Evolutionary conservation across 2,113 vertebrate genomes (phyloP).

Genomic region (Phaethon lepturus): DNA sequence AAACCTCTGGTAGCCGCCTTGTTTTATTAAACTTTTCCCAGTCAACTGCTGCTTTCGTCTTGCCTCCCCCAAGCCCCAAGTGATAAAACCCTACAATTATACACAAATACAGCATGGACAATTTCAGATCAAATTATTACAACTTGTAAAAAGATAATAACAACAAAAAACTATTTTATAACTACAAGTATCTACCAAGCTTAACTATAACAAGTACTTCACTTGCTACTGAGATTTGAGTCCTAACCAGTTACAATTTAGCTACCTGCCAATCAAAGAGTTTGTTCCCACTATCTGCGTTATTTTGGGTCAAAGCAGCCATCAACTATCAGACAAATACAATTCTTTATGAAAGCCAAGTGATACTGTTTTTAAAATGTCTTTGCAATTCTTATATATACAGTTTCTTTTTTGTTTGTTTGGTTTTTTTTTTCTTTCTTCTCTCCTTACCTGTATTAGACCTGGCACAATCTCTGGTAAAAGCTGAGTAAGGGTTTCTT

Average conservation of each 20-base stretch:
- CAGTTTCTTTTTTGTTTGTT: neutral
- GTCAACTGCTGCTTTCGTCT: neutral
- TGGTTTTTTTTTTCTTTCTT: neutral
- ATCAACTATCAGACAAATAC: neutral
- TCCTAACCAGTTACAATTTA: neutral
- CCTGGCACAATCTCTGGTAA: constrained; percentile 95
- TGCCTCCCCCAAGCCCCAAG: neutral
- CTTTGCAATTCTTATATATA: neutral
- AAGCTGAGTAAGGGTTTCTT: constrained; percentile 85
- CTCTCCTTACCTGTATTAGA: constrained; percentile 85
- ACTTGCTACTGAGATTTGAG: neutral
- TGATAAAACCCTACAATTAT: neutral
- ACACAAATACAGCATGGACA: neutral
- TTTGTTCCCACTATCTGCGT: neutral
- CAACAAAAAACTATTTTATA: neutral
- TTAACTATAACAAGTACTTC: neutral
- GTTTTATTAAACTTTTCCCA: neutral
- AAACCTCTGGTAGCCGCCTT: neutral
- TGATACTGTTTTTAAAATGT: neutral
- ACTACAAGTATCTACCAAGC: neutral
- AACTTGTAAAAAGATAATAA: neutral
- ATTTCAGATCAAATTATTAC: neutral
- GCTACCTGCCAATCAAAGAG: neutral
- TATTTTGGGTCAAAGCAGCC: neutral
- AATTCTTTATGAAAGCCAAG: neutral